Percentiles rank a stretch among this genome's conserved stretches.
These are phyloP conservation scores for Centruroides vittatus DNA, from an alignment of 1,140 invertebrate genomes.

Conservation along the genomic window DNA sequence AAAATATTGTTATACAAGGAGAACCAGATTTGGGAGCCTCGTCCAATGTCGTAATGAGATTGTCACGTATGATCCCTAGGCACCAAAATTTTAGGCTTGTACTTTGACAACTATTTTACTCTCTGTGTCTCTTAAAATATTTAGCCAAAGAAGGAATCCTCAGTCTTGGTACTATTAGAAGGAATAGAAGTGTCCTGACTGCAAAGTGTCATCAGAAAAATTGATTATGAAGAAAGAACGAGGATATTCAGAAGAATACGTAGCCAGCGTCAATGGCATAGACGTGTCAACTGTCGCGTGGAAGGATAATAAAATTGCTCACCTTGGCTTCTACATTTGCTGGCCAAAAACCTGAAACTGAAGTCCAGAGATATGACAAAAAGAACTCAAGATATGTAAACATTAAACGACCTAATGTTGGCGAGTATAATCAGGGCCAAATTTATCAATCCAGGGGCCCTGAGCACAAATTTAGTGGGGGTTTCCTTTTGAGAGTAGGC, in stretches of 20 bases:
- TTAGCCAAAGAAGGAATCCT: not conserved
- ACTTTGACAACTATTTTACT: conserved; percentile 4
- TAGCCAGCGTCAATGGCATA: not conserved
- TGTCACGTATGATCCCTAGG: not conserved
- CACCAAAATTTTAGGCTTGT: not conserved
- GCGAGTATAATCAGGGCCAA: no score
- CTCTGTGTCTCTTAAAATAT: not conserved
- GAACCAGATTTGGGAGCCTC: not conserved
- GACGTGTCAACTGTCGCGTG: not conserved
- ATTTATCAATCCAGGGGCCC: no score
- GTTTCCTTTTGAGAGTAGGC: no score
- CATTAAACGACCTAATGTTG: not conserved
- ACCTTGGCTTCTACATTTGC: not conserved
- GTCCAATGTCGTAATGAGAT: not conserved
- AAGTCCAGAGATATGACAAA: not conserved
- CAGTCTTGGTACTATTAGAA: not conserved
- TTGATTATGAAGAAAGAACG: not conserved
- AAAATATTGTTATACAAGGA: not conserved
- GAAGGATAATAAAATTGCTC: not conserved
- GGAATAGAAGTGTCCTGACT: not conserved
- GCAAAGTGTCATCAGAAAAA: not conserved
- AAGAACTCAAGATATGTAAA: not conserved
- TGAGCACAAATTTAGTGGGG: no score
- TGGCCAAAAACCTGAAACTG: not conserved
- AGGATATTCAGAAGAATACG: not conserved